A percentile compares a stretch with the other conserved stretches of the same genome.
phyloP scores from a whole-genome alignment of 2,888 invertebrate species.

The Diaperis boleti region DNA sequence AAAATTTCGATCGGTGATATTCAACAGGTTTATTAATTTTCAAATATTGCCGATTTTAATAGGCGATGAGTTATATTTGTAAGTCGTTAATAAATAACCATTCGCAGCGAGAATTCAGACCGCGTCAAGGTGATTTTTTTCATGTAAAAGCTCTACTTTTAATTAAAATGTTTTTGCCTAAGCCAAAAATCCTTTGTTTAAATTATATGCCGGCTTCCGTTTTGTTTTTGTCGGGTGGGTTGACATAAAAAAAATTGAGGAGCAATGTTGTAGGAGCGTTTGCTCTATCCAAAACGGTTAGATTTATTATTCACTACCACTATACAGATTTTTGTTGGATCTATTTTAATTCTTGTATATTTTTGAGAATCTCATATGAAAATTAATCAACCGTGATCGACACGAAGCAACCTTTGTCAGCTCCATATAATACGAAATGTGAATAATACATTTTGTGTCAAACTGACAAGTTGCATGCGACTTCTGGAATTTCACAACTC shows the following conservation, averaged over 20 bases:
- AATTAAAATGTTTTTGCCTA: slow-evolving; percentile 17
- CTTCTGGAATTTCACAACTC: not conserved
- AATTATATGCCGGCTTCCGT: slow-evolving; percentile 19
- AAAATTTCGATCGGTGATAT: slow-evolving; percentile 8
- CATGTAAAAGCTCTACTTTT: slow-evolving; percentile 5
- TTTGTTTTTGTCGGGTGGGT: slow-evolving; percentile 26
- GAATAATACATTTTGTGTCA: slow-evolving; percentile 22
- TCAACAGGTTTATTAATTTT: slow-evolving; percentile 24
- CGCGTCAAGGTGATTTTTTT: not conserved
- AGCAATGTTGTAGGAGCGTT: slow-evolving; percentile 35
- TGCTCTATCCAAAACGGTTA: slow-evolving; percentile 25
- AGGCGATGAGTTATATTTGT: slow-evolving; percentile 3
- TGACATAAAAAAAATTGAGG: slow-evolving; percentile 34
- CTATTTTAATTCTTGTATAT: slow-evolving; percentile 5
- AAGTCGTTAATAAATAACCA: slow-evolving; percentile 14
- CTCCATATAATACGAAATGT: slow-evolving; percentile 29
- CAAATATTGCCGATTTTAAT: slow-evolving; percentile 9
- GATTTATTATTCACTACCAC: slow-evolving; percentile 21
- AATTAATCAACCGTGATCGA: slow-evolving; percentile 31
- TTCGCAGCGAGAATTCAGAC: not conserved
- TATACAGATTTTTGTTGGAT: too few species aligned
- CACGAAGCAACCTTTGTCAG: slow-evolving; percentile 30
- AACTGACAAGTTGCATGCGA: slow-evolving; percentile 8
- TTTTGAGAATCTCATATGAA: slow-evolving; percentile 18
- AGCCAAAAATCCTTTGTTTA: slow-evolving; percentile 16